These are phyloP conservation scores for Athalia circularis DNA, from an alignment of 2,888 invertebrate species.

Conservation along the genomic window DNA sequence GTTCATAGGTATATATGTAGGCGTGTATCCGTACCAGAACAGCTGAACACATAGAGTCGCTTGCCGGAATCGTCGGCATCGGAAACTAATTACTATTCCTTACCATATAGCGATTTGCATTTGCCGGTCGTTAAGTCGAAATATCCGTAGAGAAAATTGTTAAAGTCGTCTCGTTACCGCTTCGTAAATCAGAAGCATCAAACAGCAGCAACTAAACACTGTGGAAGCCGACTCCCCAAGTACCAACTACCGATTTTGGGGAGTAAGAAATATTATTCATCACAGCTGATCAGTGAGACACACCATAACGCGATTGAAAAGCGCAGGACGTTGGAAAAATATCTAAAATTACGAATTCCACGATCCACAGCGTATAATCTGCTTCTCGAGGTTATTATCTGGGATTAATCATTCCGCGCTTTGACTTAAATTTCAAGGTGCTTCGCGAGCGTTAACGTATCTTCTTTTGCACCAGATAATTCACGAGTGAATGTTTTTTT, in stretches of 20 bases:
- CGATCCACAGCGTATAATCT: too few species aligned
- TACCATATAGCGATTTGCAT: conserved; percentile 39
- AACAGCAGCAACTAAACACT: neutral
- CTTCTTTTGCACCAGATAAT: too few species aligned
- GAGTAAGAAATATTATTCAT: conserved; percentile 36
- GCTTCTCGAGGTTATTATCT: too few species aligned
- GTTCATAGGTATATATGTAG: too few species aligned
- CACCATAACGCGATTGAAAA: too few species aligned
- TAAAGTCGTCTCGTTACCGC: conserved; percentile 36
- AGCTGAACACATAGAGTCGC: neutral
- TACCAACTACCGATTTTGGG: neutral
- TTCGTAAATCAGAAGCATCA: conserved; percentile 16
- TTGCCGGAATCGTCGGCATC: conserved; percentile 23
- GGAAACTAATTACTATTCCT: conserved; percentile 41
- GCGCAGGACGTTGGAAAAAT: too few species aligned
- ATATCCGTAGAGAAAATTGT: conserved; percentile 39
- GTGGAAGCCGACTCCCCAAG: neutral
- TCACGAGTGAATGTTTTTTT: too few species aligned
- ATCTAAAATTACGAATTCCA: too few species aligned
- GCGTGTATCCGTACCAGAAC: too few species aligned
- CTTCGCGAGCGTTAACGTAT: too few species aligned
- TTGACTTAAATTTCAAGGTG: too few species aligned
- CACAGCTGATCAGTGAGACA: neutral
- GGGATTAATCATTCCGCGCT: too few species aligned
- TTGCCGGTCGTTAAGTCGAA: conserved; percentile 23